Percentiles rank a stretch among this genome's conserved stretches.
Evolutionary conservation across 1,140 invertebrate genomes (phyloP).

Genomic region (Potamilus streckersoni): DNA sequence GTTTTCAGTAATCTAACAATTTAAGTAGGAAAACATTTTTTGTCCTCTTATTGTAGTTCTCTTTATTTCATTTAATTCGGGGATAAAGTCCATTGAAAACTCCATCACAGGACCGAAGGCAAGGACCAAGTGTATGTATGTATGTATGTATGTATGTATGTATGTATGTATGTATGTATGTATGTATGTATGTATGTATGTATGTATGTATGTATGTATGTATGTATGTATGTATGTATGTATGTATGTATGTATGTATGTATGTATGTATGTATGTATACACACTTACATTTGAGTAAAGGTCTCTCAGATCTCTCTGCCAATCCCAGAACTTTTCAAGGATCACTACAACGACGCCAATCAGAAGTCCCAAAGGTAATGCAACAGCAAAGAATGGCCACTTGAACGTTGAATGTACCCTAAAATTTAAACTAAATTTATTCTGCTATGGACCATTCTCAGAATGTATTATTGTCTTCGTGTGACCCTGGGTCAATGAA

Average conservation of each 20-base stretch:
- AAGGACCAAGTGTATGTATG: neutral
- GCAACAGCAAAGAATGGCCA: constrained; percentile 45
- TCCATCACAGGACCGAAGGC: neutral
- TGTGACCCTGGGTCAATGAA: too few relatives aligned
- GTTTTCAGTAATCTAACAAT: too few relatives aligned
- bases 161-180: too few relatives aligned
- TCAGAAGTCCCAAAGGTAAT: constrained; percentile 35
- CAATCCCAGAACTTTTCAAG: constrained; percentile 51
- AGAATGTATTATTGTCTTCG: too few relatives aligned
- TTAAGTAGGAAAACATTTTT: too few relatives aligned
- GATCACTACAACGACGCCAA: constrained; percentile 35
- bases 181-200: too few relatives aligned
- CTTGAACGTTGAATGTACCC: constrained; percentile 41
- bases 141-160: neutral
- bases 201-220: neutral
- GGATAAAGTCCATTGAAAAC: neutral
- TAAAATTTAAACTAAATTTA: constrained; percentile 29
- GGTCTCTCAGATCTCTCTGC: constrained; percentile 34
- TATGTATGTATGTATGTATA: too few relatives aligned
- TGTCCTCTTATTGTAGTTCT: too few relatives aligned
- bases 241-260: too few relatives aligned
- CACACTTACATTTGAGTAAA: constrained; percentile 2
- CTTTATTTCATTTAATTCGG: too few relatives aligned
- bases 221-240: neutral
- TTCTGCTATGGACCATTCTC: neutral